Percentiles rank a stretch among this genome's conserved stretches.
Evolutionary conservation across 2,888 invertebrate species (phyloP).

Genomic region (Apodemia mormo): DNA sequence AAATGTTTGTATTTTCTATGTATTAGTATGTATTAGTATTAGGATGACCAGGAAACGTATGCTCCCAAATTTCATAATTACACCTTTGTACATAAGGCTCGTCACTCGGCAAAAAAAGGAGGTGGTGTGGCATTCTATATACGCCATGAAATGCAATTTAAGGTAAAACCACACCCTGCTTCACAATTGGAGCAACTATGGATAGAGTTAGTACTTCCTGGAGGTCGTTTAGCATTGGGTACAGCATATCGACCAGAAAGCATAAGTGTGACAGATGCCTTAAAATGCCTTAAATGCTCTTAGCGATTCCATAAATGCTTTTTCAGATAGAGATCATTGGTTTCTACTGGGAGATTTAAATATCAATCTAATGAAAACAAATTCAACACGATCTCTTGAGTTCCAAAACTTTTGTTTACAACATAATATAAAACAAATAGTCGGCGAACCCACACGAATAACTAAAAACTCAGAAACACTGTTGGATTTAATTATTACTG

Average conservation of each 20-base stretch:
- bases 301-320: slow-evolving; percentile 27
- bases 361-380: slow-evolving; percentile 25
- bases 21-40: too few species aligned
- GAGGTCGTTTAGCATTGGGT: slow-evolving; percentile 25
- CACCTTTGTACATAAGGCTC: slow-evolving; percentile 1
- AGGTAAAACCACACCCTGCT: slow-evolving; percentile 17
- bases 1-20: too few species aligned
- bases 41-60: neutral
- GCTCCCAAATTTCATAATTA: neutral
- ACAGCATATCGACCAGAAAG: slow-evolving; percentile 30
- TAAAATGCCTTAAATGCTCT: slow-evolving; percentile 31
- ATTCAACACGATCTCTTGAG: slow-evolving; percentile 7
- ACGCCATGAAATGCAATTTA: neutral
- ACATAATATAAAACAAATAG: slow-evolving; percentile 26
- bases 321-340: slow-evolving; percentile 20
- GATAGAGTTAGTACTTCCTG: slow-evolving; percentile 27
- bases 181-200: slow-evolving; percentile 33
- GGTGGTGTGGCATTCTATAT: neutral
- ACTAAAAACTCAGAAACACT: slow-evolving; percentile 23
- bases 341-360: slow-evolving; percentile 33
- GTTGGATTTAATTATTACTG: slow-evolving; percentile 26
- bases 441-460: slow-evolving; percentile 29
- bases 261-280: slow-evolving; percentile 19
- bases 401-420: slow-evolving; percentile 22
- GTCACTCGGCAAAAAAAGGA: neutral